Base-by-base conservation (phyloP, 2,888 invertebrate species). In the Iselma pallidipennis region DNA sequence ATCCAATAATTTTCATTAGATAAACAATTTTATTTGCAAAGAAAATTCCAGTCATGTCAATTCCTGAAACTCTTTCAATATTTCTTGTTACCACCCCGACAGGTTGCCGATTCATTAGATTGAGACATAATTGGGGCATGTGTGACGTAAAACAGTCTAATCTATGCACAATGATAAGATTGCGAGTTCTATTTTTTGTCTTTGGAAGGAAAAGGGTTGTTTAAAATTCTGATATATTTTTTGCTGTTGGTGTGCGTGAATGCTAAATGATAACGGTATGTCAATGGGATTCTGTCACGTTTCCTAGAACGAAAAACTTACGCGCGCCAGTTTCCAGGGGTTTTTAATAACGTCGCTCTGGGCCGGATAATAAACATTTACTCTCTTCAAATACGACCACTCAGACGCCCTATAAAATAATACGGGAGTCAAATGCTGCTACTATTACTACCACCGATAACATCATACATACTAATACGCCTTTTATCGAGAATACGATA, bases 311-410 rank as follows among this genome's bases (percentile, higher is more conserved):
- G 64, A 64, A 37, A 53, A 49, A 53, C 64, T n/a, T n/a, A n/a
- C 10, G 37, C 16, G 3, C 45, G 63, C 66, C 61, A 65, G 71
- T 67, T 74, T 72, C 72, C 73, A 74, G n/a, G n/a, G n/a, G 75
- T 78, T 78, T 77, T 78, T 77, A 78, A 77, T 77, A 77, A 76
- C 73, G 73, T 68, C 71, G 69, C 75, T 71, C 70, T 62, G 67
- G 70, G 66, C 67, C 70, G 75, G 74, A 76, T 76, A 76, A 78
- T 78, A 78, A 78, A 78, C 77, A 78, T 78, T 76, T 76, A 74
- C 76, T 69, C 71, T 74, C 73, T 73, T 77, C 74, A 73, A 72
- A 74, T 74, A 74, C 71, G 70, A 71, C 71, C 69, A 71, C 71
- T 72, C 69, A 63, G 73, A 63, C 73, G 66, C 73, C 76, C 75